Conservation (phyloP, 2,113 vertebrate species). For the Laticauda laticaudata region DNA sequence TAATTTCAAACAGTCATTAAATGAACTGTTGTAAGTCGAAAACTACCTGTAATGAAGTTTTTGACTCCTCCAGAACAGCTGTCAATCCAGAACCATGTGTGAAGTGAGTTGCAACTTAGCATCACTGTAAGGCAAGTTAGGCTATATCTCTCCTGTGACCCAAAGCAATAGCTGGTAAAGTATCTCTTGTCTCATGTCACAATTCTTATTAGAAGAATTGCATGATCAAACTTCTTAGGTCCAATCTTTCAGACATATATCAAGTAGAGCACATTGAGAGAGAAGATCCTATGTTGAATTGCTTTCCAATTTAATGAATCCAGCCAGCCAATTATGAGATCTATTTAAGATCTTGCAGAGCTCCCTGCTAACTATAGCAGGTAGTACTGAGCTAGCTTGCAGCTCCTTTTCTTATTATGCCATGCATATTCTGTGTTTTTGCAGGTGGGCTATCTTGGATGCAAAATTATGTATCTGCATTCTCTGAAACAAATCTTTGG, state of each 20-base stretch:
- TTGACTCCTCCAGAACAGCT: background rate
- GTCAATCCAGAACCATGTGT: background rate
- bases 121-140: background rate
- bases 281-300: background rate
- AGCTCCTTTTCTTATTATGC: background rate
- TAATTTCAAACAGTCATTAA: too few species aligned
- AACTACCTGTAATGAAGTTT: background rate
- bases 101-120: background rate
- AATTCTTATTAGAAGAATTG: background rate
- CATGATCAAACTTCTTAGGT: background rate
- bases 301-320: background rate
- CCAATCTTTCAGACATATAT: background rate
- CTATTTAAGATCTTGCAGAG: background rate
- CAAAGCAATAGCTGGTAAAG: background rate
- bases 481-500: background rate
- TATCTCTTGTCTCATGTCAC: background rate
- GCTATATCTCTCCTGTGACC: background rate
- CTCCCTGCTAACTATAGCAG: background rate
- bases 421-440: background rate
- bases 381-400: background rate
- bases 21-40: too few species aligned
- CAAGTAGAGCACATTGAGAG: background rate
- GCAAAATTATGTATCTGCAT: background rate
- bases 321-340: background rate
- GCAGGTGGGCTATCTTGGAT: background rate